Percentiles rank a stretch among this genome's conserved stretches.
phyloP scores from a whole-genome alignment of 2,113 vertebrate species.

The Gallinago media region DNA sequence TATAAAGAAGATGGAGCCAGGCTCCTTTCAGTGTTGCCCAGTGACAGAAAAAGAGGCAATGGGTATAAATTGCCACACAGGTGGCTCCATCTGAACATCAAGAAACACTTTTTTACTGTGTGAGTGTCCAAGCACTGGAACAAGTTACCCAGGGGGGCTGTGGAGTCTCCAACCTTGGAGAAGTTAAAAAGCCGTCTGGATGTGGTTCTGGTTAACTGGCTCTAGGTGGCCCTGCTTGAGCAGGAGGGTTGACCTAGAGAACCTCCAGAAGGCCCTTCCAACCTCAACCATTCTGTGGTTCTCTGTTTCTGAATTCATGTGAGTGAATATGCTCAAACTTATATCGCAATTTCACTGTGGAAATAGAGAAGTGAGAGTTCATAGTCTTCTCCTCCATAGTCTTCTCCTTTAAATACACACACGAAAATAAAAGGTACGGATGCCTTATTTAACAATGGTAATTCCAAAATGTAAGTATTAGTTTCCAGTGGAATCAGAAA shows the following conservation, averaged over 20 bases:
- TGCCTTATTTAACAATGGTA: background rate
- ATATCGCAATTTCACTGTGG: background rate
- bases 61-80: background rate
- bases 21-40: background rate
- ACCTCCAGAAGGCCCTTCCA: background rate
- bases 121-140: background rate
- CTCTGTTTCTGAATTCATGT: background rate
- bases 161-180: background rate
- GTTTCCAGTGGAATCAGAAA: conserved; percentile 11
- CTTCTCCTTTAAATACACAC: background rate
- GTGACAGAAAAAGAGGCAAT: background rate
- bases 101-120: background rate
- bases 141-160: background rate
- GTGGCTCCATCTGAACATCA: background rate
- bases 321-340: background rate
- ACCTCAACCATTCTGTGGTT: background rate
- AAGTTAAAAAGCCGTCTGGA: background rate
- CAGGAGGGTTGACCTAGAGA: background rate
- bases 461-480: conserved; percentile 5
- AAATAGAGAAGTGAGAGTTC: background rate
- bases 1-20: background rate
- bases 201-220: background rate
- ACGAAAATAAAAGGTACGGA: background rate
- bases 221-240: background rate
- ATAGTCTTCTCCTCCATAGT: background rate